These are phyloP conservation scores for Herpailurus yagouaroundi DNA, from an alignment of 2,113 vertebrate genomes.

Conservation along the genomic window DNA sequence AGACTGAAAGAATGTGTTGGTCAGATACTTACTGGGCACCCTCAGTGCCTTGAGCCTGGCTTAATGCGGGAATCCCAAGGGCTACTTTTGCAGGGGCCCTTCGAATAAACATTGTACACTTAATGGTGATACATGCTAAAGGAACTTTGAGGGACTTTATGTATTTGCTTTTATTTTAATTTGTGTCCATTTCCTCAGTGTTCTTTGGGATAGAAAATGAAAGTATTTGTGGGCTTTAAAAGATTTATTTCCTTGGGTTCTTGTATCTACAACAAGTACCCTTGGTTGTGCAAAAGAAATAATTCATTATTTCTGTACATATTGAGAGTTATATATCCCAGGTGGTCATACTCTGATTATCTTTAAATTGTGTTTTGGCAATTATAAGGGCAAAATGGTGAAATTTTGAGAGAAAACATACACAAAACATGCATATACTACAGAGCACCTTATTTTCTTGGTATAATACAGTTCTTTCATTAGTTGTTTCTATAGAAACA, in stretches of 20 bases:
- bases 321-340: background rate
- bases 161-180: conserved; percentile 21
- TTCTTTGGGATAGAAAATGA: background rate
- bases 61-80: background rate
- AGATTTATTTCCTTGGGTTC: background rate
- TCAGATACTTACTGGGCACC: background rate
- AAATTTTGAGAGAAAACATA: background rate
- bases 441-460: conserved; percentile 13
- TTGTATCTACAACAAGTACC: background rate
- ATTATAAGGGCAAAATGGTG: background rate
- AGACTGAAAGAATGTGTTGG: background rate
- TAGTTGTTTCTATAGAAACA: conserved; percentile 19
- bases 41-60: background rate
- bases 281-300: background rate
- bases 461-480: background rate
- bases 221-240: background rate
- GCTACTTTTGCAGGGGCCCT: background rate
- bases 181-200: background rate
- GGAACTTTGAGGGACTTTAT: background rate
- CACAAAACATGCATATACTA: background rate
- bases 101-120: background rate
- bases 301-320: conserved; percentile 2
- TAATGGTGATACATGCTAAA: background rate
- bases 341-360: background rate
- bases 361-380: background rate